Percentiles rank a stretch among this genome's conserved stretches.
These are phyloP conservation scores for Drosophila helvetica DNA, from an alignment of 2,888 invertebrate species.

Conservation along the genomic window DNA sequence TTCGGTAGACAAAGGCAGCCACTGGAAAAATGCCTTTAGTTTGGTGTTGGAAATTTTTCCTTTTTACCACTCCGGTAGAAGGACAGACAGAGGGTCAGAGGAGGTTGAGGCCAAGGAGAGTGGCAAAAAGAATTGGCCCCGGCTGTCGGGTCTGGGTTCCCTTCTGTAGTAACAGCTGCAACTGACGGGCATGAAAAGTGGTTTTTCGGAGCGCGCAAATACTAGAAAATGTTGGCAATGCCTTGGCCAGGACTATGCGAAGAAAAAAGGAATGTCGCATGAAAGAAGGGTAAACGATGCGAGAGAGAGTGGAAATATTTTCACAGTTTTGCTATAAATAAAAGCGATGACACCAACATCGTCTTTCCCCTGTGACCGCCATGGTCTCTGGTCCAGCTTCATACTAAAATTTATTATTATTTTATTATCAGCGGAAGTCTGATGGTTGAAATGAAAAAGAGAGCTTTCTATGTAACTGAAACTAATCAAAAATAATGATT, in stretches of 20 bases:
- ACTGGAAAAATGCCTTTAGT: conserved; percentile 60
- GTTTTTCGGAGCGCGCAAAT: conserved; percentile 65
- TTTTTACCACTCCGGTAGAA: conserved; percentile 27
- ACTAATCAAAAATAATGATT: background rate
- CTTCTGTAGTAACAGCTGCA: conserved; percentile 71
- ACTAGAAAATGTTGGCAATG: conserved; percentile 47
- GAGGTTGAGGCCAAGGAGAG: background rate
- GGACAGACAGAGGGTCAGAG: conserved; percentile 5
- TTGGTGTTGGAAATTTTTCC: conserved; percentile 64
- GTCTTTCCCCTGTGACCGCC: conserved; percentile 55
- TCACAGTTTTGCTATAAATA: conserved; percentile 69
- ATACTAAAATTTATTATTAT: conserved; percentile 65
- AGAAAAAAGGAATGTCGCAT: conserved; percentile 24
- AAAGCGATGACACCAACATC: conserved; percentile 53
- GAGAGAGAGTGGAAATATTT: conserved; percentile 48
- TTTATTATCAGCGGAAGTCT: conserved; percentile 50
- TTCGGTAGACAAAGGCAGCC: conserved; percentile 47
- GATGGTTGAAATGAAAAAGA: conserved; percentile 25
- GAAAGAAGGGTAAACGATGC: background rate
- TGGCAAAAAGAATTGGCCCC: conserved; percentile 46
- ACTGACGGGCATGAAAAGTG: conserved; percentile 80
- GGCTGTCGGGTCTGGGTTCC: conserved; percentile 43
- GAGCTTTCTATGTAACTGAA: conserved; percentile 22
- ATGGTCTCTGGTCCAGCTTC: conserved; percentile 52
- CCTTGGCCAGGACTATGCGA: conserved; percentile 30